Evolutionary conservation across 2,113 vertebrate species (phyloP).

Genomic region (Ivindomyrus marchei): DNA sequence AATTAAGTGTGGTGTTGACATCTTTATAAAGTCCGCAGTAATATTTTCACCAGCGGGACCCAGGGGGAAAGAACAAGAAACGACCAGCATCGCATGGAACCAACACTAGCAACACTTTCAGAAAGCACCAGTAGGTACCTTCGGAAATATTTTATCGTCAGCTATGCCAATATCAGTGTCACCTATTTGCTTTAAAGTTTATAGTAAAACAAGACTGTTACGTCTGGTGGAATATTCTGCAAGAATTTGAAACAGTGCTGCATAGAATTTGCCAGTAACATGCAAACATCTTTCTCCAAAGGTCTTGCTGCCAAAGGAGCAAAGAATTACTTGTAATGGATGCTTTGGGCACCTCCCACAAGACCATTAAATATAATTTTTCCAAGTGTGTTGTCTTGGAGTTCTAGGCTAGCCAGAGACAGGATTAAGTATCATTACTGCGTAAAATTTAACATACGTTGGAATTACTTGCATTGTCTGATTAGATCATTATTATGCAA

Average conservation of each 20-base stretch:
- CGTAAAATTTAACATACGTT: conserved; percentile 36
- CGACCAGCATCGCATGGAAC: conserved; percentile 21
- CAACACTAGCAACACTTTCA: conserved; percentile 18
- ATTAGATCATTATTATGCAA: conserved; percentile 49
- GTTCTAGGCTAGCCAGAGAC: conserved; percentile 18
- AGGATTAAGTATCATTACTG: conserved; percentile 39
- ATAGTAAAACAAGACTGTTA: background rate
- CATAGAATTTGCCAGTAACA: background rate
- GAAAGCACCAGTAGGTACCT: conserved; percentile 13
- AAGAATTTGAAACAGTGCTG: background rate
- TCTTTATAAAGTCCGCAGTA: conserved; percentile 25
- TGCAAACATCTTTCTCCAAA: background rate
- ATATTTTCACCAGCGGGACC: conserved; percentile 21
- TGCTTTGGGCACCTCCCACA: conserved; percentile 18
- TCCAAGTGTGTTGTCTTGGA: conserved; percentile 30
- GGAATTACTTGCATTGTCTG: conserved; percentile 31
- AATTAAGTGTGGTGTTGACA: conserved; percentile 30
- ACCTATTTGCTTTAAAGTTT: background rate
- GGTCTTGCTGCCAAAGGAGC: background rate
- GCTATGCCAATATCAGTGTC: background rate
- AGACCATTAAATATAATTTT: conserved; percentile 33
- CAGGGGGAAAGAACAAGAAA: conserved; percentile 17
- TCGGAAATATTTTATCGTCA: background rate
- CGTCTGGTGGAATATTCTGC: background rate
- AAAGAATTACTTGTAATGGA: background rate